Conservation (phyloP, 2,113 vertebrate species). For the Triplophysa dalaica region DNA sequence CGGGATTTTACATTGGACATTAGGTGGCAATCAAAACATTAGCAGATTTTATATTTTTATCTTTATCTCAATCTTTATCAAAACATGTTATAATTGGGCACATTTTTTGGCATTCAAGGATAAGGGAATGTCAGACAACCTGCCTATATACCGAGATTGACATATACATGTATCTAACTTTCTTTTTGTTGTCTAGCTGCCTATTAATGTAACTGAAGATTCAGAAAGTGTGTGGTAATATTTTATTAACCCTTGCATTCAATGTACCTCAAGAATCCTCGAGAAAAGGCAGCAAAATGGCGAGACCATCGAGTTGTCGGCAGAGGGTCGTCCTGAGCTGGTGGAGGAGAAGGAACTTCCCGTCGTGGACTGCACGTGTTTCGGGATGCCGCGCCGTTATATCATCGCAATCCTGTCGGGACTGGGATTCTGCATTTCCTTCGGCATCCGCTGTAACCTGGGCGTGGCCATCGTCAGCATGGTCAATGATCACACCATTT, state of each 20-base stretch:
- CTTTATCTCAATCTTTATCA: too few species aligned
- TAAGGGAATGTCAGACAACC: too few species aligned
- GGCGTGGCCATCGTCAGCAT: slow-evolving; percentile 94
- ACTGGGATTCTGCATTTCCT: slow-evolving; percentile 92
- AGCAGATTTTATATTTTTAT: too few species aligned
- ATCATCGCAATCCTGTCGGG: slow-evolving; percentile 92
- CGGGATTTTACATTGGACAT: too few species aligned
- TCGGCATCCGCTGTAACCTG: slow-evolving; percentile 92
- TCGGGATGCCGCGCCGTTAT: slow-evolving; percentile 86
- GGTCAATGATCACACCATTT: slow-evolving; percentile 91
- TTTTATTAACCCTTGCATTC: neutral
- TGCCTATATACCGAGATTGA: too few species aligned
- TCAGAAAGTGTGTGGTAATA: too few species aligned
- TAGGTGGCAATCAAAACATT: too few species aligned
- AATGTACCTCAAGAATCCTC: slow-evolving; percentile 72
- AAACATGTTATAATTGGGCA: too few species aligned
- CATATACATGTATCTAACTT: too few species aligned
- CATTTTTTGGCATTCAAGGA: too few species aligned
- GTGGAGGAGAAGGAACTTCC: slow-evolving; percentile 86
- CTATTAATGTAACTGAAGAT: too few species aligned
- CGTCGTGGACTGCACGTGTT: slow-evolving; percentile 89
- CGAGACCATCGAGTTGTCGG: slow-evolving; percentile 88
- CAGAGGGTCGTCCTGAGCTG: slow-evolving; percentile 79
- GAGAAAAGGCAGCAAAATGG: slow-evolving; percentile 84
- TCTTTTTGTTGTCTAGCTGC: too few species aligned